A percentile compares a stretch with the other conserved stretches of the same genome.
phyloP scores from a whole-genome alignment of 2,797 vertebrate species.

The Eurystomus glaucurus region DNA sequence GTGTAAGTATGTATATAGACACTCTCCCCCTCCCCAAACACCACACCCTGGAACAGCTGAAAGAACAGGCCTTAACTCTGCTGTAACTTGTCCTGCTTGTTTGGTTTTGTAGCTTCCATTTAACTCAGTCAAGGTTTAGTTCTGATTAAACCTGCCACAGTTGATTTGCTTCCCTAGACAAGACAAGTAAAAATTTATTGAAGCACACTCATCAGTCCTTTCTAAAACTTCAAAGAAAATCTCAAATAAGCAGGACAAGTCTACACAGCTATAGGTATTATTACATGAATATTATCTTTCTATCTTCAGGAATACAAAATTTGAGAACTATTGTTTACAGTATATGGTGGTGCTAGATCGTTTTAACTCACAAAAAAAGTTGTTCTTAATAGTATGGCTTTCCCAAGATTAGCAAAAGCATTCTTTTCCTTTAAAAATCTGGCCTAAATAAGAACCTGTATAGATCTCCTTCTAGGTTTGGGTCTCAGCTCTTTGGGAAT shows the following conservation, averaged over 20 bases:
- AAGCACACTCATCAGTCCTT: constrained; percentile 41
- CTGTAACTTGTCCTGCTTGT: constrained; percentile 43
- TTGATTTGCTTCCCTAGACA: constrained; percentile 55
- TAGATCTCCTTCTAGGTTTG: not conserved
- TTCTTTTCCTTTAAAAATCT: not conserved
- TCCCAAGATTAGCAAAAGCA: not conserved
- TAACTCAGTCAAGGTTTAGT: constrained; percentile 34
- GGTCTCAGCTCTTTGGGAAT: not conserved
- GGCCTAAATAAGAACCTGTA: not conserved
- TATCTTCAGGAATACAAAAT: constrained; percentile 5
- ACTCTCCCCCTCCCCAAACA: constrained; percentile 3
- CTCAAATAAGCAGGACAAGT: constrained; percentile 59
- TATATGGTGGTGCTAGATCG: not conserved
- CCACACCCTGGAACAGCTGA: constrained; percentile 72
- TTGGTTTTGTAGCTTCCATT: constrained; percentile 32
- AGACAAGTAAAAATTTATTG: constrained; percentile 48
- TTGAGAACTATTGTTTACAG: not conserved
- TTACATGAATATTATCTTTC: constrained; percentile 61
- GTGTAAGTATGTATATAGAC: not conserved
- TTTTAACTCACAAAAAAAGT: not conserved
- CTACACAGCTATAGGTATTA: constrained; percentile 19
- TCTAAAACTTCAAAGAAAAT: constrained; percentile 53
- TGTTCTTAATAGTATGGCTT: not conserved
- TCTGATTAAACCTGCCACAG: constrained; percentile 17
- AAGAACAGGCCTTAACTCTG: constrained; percentile 35